A percentile compares a stretch with the other conserved stretches of the same genome.
These are phyloP conservation scores for Oplegnathus fasciatus DNA, from an alignment of 2,113 vertebrate species.

Conservation along the genomic window DNA sequence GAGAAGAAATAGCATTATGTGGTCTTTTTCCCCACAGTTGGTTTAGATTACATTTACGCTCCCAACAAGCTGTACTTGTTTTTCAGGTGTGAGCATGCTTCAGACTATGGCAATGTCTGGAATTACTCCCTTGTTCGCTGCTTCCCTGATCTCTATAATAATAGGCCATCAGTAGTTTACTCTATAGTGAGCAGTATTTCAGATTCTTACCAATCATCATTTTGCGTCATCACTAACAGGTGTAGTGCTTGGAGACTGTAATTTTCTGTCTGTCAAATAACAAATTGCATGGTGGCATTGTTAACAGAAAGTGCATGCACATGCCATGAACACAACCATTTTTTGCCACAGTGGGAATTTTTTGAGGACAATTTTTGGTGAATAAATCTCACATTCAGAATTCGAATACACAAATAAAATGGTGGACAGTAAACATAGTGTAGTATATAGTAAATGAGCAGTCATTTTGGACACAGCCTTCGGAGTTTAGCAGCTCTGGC, in stretches of 20 bases:
- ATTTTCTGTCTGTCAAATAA: background rate
- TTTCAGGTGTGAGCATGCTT: background rate
- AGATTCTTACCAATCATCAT: background rate
- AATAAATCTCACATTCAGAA: background rate
- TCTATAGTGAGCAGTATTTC: background rate
- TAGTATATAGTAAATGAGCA: background rate
- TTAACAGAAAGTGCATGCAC: background rate
- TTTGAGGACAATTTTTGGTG: too few relatives aligned
- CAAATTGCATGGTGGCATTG: background rate
- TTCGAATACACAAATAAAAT: background rate
- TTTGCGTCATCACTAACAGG: background rate
- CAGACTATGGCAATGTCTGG: background rate
- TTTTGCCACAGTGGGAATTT: background rate
- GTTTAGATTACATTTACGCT: background rate
- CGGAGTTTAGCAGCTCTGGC: too few relatives aligned
- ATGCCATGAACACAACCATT: background rate
- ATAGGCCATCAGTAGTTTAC: background rate
- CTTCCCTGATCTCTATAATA: background rate
- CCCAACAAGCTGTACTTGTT: background rate
- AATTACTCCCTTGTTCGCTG: background rate
- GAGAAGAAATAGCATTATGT: background rate
- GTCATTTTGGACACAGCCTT: too few relatives aligned
- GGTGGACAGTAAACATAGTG: background rate
- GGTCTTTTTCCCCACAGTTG: background rate
- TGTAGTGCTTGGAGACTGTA: background rate